Evolutionary conservation across 2,888 invertebrate species (phyloP).

Genomic region (Oligia fasciuncula): DNA sequence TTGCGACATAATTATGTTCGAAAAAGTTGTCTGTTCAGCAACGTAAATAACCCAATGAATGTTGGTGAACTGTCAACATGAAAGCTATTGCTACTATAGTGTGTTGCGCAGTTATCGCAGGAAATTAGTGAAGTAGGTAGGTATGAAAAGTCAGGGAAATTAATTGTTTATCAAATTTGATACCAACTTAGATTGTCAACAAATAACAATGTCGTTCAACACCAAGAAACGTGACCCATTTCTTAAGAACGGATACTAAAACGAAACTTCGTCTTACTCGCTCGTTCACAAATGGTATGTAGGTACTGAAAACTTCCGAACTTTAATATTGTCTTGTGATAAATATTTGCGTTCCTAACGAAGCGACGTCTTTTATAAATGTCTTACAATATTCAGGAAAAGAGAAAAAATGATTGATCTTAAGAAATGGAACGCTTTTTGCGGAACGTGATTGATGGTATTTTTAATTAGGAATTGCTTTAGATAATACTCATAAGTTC

Average conservation of each 20-base stretch:
- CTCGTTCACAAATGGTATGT: constrained; percentile 37
- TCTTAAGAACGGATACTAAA: neutral
- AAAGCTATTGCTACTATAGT: no score
- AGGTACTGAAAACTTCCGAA: constrained; percentile 37
- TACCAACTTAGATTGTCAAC: neutral
- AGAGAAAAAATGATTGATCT: neutral
- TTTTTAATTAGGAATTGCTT: constrained; percentile 19
- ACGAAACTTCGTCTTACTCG: constrained; percentile 25
- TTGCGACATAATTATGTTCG: no score
- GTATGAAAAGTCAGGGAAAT: no score
- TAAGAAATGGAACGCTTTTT: constrained; percentile 8
- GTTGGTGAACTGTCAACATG: no score
- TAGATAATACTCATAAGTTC: neutral
- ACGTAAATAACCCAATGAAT: no score
- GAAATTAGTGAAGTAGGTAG: no score
- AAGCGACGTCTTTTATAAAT: constrained; percentile 41
- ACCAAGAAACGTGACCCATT: constrained; percentile 9
- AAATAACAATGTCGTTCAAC: neutral
- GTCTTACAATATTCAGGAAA: constrained; percentile 18
- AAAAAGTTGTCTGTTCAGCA: no score
- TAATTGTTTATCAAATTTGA: no score
- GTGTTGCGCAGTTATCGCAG: no score
- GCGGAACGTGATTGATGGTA: neutral
- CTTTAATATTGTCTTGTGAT: constrained; percentile 46
- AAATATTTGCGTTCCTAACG: constrained; percentile 53